A percentile compares a stretch with the other conserved stretches of the same genome.
Conservation (phyloP, 2,113 vertebrate species). For the Pimephales promelas region DNA sequence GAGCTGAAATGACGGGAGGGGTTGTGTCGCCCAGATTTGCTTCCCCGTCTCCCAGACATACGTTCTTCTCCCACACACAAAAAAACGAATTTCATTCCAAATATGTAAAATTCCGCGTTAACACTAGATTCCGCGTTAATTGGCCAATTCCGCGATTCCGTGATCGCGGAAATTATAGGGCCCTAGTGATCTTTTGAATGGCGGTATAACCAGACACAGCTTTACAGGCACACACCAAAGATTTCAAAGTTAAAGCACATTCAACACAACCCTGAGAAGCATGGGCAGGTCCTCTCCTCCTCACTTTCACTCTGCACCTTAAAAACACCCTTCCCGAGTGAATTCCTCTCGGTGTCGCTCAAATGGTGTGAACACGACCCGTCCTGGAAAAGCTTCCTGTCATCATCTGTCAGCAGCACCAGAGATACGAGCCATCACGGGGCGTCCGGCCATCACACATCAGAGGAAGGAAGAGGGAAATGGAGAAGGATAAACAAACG, state of each 20-base stretch:
- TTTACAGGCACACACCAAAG: neutral
- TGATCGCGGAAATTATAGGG: no score
- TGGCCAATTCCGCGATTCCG: no score
- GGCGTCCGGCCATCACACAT: constrained; percentile 23
- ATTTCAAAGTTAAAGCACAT: neutral
- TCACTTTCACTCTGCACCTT: neutral
- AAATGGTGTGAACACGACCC: neutral
- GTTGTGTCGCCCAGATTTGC: no score
- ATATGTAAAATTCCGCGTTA: no score
- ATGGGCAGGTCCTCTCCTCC: neutral
- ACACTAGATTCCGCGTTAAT: no score
- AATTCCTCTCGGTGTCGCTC: neutral
- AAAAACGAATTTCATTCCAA: no score
- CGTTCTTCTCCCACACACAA: no score
- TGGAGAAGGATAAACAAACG: constrained; percentile 8
- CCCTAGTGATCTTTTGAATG: neutral
- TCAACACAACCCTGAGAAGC: neutral
- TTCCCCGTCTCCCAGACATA: no score
- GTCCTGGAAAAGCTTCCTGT: constrained; percentile 1
- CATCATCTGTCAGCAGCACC: constrained; percentile 24
- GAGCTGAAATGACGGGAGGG: no score
- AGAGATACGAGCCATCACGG: constrained; percentile 12
- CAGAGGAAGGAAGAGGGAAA: constrained; percentile 2
- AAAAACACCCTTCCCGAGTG: neutral
- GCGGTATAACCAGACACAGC: no score